Evolutionary conservation across 2,113 vertebrate genomes (phyloP).

Genomic region (Hemichromis elongatus): DNA sequence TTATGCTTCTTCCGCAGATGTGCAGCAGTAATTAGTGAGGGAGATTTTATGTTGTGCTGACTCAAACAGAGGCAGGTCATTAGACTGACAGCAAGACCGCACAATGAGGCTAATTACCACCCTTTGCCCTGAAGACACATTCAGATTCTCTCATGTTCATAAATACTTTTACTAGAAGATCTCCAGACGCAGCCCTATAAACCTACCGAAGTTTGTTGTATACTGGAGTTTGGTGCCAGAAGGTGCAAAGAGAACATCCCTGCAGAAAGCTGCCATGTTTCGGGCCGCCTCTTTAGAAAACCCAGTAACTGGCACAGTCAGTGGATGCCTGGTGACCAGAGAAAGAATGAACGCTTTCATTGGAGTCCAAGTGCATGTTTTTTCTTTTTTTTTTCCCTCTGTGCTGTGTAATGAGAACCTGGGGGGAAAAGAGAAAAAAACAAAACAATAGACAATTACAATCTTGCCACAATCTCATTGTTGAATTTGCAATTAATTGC

Average conservation of each 20-base stretch:
- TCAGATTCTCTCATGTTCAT: background rate
- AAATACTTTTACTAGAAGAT: background rate
- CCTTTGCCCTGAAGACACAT: slow-evolving; percentile 34
- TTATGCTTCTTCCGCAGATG: slow-evolving; percentile 16
- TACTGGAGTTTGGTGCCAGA: slow-evolving; percentile 8
- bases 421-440: background rate
- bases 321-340: slow-evolving; percentile 40
- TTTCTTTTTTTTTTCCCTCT: background rate
- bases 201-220: slow-evolving; percentile 1
- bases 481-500: slow-evolving; percentile 23
- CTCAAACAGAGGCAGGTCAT: slow-evolving; percentile 36
- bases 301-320: slow-evolving; percentile 48
- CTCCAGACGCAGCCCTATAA: slow-evolving; percentile 1
- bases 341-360: slow-evolving; percentile 42
- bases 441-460: slow-evolving; percentile 21
- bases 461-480: slow-evolving; percentile 8
- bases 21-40: slow-evolving; percentile 27
- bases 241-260: slow-evolving; percentile 31
- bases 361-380: slow-evolving; percentile 22
- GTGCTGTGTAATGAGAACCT: slow-evolving; percentile 6
- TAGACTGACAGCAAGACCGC: slow-evolving; percentile 33
- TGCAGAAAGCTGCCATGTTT: slow-evolving; percentile 23
- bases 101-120: slow-evolving; percentile 44
- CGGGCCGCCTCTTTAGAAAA: slow-evolving; percentile 41
- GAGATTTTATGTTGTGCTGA: slow-evolving; percentile 17